Evolutionary conservation across 2,797 vertebrate species (phyloP).

Genomic region (Lacerta bilineata): DNA sequence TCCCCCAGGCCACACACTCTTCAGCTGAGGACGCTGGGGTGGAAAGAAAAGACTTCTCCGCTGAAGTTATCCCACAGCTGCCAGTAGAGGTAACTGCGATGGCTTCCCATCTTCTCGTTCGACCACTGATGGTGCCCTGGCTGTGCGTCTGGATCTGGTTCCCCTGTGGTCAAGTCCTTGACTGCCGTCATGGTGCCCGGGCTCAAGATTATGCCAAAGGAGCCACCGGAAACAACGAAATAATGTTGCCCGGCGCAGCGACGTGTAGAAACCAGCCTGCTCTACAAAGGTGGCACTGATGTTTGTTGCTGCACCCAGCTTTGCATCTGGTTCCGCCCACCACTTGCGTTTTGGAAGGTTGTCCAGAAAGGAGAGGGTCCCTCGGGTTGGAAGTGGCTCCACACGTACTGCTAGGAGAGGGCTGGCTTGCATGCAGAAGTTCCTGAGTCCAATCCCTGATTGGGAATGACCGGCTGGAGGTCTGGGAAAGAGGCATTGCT

Average conservation of each 20-base stretch:
- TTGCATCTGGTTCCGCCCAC: too few relatives aligned
- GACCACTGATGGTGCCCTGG: background rate
- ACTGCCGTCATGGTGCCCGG: background rate
- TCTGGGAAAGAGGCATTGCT: too few relatives aligned
- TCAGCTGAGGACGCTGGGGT: conserved; percentile 12
- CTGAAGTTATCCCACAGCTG: conserved; percentile 25
- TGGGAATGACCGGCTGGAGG: background rate
- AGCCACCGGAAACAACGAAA: background rate
- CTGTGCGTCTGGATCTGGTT: background rate
- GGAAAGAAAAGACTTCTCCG: conserved; percentile 15
- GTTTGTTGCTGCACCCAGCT: too few relatives aligned
- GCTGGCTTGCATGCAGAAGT: background rate
- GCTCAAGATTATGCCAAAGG: conserved; percentile 23
- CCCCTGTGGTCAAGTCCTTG: conserved; percentile 22
- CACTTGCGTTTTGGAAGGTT: too few relatives aligned
- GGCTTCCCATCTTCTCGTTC: conserved; percentile 31
- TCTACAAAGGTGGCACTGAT: too few relatives aligned
- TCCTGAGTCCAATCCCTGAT: too few relatives aligned
- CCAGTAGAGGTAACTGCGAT: conserved; percentile 32
- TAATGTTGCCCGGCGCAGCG: conserved; percentile 16
- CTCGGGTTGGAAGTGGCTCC: too few relatives aligned
- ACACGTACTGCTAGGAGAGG: too few relatives aligned
- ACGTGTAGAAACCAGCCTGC: too few relatives aligned
- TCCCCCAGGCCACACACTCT: too few relatives aligned
- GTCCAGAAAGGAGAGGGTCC: too few relatives aligned